A percentile compares a stretch with the other conserved stretches of the same genome.
phyloP scores from a whole-genome alignment of 2,888 invertebrate genomes.

The Stenurella melanura region DNA sequence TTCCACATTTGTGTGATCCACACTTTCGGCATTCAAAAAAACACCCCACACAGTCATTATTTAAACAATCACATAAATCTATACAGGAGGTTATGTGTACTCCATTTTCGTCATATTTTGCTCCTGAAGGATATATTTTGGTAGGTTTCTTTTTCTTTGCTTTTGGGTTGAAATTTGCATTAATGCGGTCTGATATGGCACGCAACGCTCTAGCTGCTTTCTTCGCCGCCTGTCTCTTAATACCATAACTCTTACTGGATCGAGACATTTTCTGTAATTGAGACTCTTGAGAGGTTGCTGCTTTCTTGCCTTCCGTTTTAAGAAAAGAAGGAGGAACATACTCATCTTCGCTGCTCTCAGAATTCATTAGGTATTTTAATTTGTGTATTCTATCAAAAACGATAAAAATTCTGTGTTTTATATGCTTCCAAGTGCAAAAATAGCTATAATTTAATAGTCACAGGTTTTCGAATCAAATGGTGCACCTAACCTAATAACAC shows the following conservation, averaged over 20 bases:
- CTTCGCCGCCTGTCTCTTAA: conserved; percentile 61
- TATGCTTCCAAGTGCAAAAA: too few relatives aligned
- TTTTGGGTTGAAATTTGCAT: conserved; percentile 85
- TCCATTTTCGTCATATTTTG: conserved; percentile 84
- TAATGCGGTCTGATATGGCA: conserved; percentile 60
- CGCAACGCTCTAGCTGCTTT: conserved; percentile 58
- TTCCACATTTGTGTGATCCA: conserved; percentile 84
- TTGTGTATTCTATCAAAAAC: conserved; percentile 72
- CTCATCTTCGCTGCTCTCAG: conserved; percentile 57
- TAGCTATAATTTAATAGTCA: too few relatives aligned
- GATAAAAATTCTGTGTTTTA: too few relatives aligned
- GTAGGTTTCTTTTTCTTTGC: conserved; percentile 86
- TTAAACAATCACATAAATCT: conserved; percentile 91
- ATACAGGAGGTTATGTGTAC: conserved; percentile 78
- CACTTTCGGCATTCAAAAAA: conserved; percentile 88
- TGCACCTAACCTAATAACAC: too few relatives aligned
- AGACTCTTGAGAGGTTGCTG: conserved; percentile 49
- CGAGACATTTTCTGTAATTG: conserved; percentile 13
- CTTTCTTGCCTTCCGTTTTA: conserved; percentile 59
- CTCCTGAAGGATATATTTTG: conserved; percentile 76
- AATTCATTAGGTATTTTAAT: conserved; percentile 46
- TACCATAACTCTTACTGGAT: conserved; percentile 54
- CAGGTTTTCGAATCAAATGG: too few relatives aligned
- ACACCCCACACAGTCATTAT: conserved; percentile 86
- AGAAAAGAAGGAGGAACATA: conserved; percentile 50